Conservation (phyloP, 1,140 invertebrate species). For the Ectropis grisescens region DNA sequence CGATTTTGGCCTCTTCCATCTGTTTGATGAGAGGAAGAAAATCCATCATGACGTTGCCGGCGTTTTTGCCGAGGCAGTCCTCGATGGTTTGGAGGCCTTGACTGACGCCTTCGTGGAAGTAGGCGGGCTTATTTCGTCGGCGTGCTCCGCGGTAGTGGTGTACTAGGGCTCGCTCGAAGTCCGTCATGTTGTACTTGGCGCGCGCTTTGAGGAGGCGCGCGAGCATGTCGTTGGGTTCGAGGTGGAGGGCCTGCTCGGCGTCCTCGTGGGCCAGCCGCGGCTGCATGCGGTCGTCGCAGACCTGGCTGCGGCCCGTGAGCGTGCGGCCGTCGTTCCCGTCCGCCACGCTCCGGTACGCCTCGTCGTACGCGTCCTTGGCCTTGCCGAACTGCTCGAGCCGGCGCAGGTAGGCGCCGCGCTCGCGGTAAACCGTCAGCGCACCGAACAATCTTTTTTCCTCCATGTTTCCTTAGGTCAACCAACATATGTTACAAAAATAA, state of each 20-base stretch:
- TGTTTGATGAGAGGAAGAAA: constrained; percentile 54
- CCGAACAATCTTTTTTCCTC: constrained; percentile 65
- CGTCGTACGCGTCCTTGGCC: constrained; percentile 61
- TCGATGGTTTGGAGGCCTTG: constrained; percentile 59
- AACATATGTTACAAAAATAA: too few species aligned
- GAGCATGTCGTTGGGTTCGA: constrained; percentile 59
- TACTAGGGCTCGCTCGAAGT: constrained; percentile 70
- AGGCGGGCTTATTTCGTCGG: constrained; percentile 64
- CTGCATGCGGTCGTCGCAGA: constrained; percentile 61
- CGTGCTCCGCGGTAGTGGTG: constrained; percentile 60
- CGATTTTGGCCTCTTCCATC: constrained; percentile 30
- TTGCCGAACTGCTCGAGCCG: constrained; percentile 65
- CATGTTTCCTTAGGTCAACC: too few species aligned
- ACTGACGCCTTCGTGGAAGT: constrained; percentile 68
- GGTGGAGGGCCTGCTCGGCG: constrained; percentile 60
- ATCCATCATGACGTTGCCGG: constrained; percentile 53
- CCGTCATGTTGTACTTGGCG: constrained; percentile 67
- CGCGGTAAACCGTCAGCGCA: constrained; percentile 63
- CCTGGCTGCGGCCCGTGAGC: constrained; percentile 59
- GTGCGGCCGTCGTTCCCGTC: constrained; percentile 62
- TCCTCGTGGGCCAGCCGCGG: constrained; percentile 65
- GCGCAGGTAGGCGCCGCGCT: constrained; percentile 63
- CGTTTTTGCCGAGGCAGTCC: constrained; percentile 54
- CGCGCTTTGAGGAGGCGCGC: constrained; percentile 65
- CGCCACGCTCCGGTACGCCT: constrained; percentile 55